Evolutionary conservation across 1,140 invertebrate species (phyloP), one percentile per base, ranked within the genome.

Genomic region (Maniola jurtina): DNA sequence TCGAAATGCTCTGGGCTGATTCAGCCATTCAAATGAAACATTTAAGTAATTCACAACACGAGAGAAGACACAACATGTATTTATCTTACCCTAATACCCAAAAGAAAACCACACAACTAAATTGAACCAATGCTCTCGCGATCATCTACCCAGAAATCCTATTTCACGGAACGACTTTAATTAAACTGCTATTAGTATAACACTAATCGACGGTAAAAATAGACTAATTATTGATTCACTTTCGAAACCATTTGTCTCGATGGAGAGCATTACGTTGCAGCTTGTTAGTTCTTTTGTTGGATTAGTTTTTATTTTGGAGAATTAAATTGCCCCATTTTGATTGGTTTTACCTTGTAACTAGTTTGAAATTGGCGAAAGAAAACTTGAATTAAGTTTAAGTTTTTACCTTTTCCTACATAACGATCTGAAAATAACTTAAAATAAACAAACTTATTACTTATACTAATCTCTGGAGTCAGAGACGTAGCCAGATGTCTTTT

Each of bases 211-310:
- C 56, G 58, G 42, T 59, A 25, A 68, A 77, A 83, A 81, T 81
- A 77, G 70, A 71, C 61, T 77, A 76, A 80, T 82, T 75, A 73
- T 42, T 62, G 68, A 76, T 79, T 80, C 65, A 81, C 80, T 84
- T 84, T 84, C 80, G 64, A 77, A 70, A 66, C 45, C 33, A 64
- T 69, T 73, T 68, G 50, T 68, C 70, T 61, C 58, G 55, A 67
- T 73, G 59, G 61, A 67, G 42, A 64, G 35, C 56, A 55, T 56
- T 59, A 58, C 34, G 47, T 50, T 65, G 56, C 63, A 62, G 36
- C 40, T 70, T 36, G 52, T 70, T 70, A 59, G 47, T 16, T 40
- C 66, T 65, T 70, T 66, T 63, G 15, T 63, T 59, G n/a, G 60
- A 59, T 25, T 38, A 9, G 42, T 38, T 47, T 52, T 52, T 61